These are phyloP conservation scores for Perognathus longimembris DNA, from an alignment of 2,113 vertebrate genomes.

Conservation along the genomic window DNA sequence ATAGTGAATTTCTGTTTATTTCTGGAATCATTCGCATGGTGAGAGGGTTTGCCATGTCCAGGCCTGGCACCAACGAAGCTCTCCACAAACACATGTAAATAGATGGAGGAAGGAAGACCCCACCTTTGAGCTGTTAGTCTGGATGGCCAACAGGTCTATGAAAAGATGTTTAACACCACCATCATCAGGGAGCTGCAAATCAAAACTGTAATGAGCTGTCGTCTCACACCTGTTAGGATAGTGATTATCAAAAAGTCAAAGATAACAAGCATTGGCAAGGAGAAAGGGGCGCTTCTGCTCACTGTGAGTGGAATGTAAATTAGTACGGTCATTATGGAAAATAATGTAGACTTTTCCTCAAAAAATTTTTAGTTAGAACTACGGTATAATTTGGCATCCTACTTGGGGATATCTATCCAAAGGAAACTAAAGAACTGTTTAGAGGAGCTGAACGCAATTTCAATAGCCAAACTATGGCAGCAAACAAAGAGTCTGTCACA, in stretches of 20 bases:
- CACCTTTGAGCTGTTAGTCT: slow-evolving; percentile 7
- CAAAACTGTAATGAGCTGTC: not conserved
- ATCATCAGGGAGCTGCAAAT: not conserved
- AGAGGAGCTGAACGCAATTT: not conserved
- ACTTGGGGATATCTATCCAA: not conserved
- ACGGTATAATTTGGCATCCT: not conserved
- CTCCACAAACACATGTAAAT: not conserved
- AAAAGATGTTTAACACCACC: not conserved
- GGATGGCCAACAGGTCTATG: not conserved
- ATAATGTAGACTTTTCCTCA: not conserved
- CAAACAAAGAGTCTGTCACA: not conserved
- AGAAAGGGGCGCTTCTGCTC: not conserved
- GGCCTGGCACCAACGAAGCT: not conserved
- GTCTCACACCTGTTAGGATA: not conserved
- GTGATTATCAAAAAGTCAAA: not conserved
- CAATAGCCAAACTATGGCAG: not conserved
- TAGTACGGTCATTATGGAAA: not conserved
- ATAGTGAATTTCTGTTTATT: not conserved
- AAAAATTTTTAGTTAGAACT: not conserved
- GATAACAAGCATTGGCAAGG: not conserved
- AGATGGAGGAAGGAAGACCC: not conserved
- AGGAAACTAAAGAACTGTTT: not conserved
- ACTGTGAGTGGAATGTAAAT: not conserved
- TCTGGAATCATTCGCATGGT: not conserved
- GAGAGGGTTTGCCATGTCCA: not conserved